Evolutionary conservation across 2,797 vertebrate species (phyloP), one percentile per base, ranked within the genome.

Genomic region (Sciurus vulgaris): DNA sequence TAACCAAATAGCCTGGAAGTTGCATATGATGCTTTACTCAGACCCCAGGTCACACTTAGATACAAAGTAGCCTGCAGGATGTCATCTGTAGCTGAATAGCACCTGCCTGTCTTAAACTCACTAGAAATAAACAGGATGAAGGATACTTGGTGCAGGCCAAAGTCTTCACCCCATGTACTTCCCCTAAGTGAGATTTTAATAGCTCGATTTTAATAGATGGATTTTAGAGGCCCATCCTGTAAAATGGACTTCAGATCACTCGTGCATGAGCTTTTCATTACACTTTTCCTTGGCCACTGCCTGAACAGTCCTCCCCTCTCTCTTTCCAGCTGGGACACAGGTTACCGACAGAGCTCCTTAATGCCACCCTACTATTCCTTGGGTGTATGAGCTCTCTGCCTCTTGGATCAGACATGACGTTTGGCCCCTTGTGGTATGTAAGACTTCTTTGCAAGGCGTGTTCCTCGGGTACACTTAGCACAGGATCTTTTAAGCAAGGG

Each of bases 201-300:
- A 74, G 35, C 38, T 65, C 51, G 9, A 2, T 33, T 70, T 41
- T 26, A 38, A 3, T 38, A 38, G 38, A 38, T 38, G 38, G 38
- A 38, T 38, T 38, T 38, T 38, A 51, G 35, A 51, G 24, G 74
- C 63, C 17, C 8, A n/a, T 35, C 20, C 28, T 5, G 17, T 47
- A 12, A 44, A 22, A 24, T 38, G 35, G 44, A 3, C 35, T 82
- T 70, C 8, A 0, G 24, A 30, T n/a, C 47, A 9, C 0, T 18
- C 0, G 7, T 12, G 47, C 10, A 9, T 15, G 0, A 15, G 1
- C 0, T 14, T 26, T 90, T 54, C 26, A 15, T n/a, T 72, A 22
- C 38, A 13, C 15, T 22, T 82, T 65, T 81, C 15, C 41, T 89
- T 47, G 1, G 2, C 11, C 47, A 41, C 6, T 5, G 1, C 11